These are phyloP conservation scores for Cataglyphis hispanica DNA, from an alignment of 1,140 invertebrate genomes.

Conservation along the genomic window DNA sequence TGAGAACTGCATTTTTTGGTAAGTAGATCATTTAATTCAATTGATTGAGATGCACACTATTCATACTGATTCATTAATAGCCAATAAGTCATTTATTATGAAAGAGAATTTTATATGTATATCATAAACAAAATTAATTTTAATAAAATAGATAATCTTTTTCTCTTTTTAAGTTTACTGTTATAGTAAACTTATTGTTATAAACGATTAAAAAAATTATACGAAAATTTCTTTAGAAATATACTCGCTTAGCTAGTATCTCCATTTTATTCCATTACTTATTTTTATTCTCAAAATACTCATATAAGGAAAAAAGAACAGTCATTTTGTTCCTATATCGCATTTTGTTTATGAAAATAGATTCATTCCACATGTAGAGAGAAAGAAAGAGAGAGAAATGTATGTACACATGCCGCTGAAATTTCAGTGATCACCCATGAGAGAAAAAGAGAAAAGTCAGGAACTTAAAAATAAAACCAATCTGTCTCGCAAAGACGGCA, in stretches of 20 bases:
- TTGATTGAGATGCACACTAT: background rate
- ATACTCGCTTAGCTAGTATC: background rate
- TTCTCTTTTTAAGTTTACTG: background rate
- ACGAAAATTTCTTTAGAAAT: background rate
- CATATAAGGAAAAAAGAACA: background rate
- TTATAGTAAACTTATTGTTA: background rate
- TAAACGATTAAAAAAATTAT: background rate
- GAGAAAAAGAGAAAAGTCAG: background rate
- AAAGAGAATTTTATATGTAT: background rate
- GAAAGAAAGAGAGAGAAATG: no score
- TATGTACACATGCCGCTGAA: background rate
- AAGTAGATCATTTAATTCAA: background rate
- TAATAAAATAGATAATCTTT: background rate
- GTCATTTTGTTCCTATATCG: background rate
- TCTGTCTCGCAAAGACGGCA: constrained; percentile 35
- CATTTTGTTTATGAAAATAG: constrained; percentile 19
- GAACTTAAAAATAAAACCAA: constrained; percentile 64
- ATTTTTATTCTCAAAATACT: constrained; percentile 2
- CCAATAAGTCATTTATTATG: background rate
- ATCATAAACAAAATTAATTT: background rate
- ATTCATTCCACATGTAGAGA: background rate
- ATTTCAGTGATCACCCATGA: background rate
- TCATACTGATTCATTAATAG: background rate
- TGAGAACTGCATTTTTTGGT: background rate
- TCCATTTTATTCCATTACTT: background rate